Base-by-base conservation (phyloP, 2,888 invertebrate genomes). In the Patella depressa region DNA sequence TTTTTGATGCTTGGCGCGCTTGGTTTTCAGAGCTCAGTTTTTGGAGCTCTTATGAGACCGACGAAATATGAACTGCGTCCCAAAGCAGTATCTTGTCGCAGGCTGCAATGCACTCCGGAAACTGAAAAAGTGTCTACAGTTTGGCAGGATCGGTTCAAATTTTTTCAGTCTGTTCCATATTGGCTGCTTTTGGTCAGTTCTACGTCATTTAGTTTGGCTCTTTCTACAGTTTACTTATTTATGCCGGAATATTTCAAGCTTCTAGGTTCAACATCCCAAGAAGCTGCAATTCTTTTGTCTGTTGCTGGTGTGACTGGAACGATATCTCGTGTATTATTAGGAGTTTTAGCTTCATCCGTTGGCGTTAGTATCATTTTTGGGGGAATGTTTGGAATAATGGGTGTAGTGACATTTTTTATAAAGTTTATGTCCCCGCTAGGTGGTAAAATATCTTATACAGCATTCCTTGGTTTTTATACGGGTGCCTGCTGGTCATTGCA, bases 21-120 rank as follows among this genome's bases (percentile, higher is more conserved):
- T 11, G 54, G 71, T 12, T 71, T 76, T 54, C 76, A 76, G 29
- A 17, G 71, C 24, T 71, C 71, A 14, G 71, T 76, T 34, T 76
- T 71, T 71, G 76, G 76, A 15, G 55, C 72, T 17, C 34, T 76
- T 55, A 70, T 76, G 57, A 54, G 59, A 45, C 76, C 76, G 4
- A 72, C 76, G n/a, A 57, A 71, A 17, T 76, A 57, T 76, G 76
- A 76, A 72, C 19, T 55, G 15, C 65, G 65, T 24, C 24, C 14
- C 11, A 65, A 65, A 45, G 9, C 45, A 45, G 45, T 45, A 45
- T 45, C 45, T 45, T 45, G 45, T 9, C 45, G 45, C 9, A 45
- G 45, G 0, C 45, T 0, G 1, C 45, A 45, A 45, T 1, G 45
- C 7, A 45, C 34, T 34, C 34, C 7, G 0, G 34, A 34, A 34